Conservation (phyloP, 1,140 invertebrate genomes). For the Papilio helenus region DNA sequence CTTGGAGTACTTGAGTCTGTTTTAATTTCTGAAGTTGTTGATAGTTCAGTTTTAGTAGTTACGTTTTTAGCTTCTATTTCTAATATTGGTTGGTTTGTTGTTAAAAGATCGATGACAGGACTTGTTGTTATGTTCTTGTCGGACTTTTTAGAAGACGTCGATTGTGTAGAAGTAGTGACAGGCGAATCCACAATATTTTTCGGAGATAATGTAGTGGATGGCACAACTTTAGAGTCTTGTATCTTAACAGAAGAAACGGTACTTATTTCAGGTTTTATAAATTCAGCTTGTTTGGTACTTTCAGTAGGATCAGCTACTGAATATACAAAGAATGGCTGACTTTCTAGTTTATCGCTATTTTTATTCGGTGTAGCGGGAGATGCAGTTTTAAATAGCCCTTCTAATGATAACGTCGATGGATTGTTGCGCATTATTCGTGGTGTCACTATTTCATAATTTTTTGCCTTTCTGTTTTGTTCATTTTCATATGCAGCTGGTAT, state of each 20-base stretch:
- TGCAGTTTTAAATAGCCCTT: constrained; percentile 85
- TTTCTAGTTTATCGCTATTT: constrained; percentile 52
- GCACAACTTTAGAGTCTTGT: constrained; percentile 71
- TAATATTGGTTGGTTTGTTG: constrained; percentile 50
- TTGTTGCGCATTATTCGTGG: constrained; percentile 74
- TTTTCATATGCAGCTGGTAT: constrained; percentile 79
- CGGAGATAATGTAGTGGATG: constrained; percentile 47
- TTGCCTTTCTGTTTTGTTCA: constrained; percentile 62
- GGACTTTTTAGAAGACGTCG: constrained; percentile 36
- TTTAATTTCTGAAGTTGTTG: constrained; percentile 42
- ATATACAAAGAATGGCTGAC: constrained; percentile 80
- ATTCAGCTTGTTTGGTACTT: constrained; percentile 66
- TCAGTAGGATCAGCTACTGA: constrained; percentile 64
- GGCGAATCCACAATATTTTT: constrained; percentile 36
- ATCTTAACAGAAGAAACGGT: constrained; percentile 65
- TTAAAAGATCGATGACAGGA: constrained; percentile 65
- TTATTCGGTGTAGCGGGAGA: constrained; percentile 60
- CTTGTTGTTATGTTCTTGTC: constrained; percentile 52
- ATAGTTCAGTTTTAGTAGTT: constrained; percentile 48
- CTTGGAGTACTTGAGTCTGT: constrained; percentile 66
- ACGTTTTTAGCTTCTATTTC: constrained; percentile 46
- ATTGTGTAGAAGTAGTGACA: constrained; percentile 27
- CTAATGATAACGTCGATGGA: constrained; percentile 85
- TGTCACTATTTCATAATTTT: constrained; percentile 68
- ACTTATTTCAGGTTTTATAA: constrained; percentile 66